Conservation (phyloP, 2,113 vertebrate species). For the Phyllopteryx taeniolatus region DNA sequence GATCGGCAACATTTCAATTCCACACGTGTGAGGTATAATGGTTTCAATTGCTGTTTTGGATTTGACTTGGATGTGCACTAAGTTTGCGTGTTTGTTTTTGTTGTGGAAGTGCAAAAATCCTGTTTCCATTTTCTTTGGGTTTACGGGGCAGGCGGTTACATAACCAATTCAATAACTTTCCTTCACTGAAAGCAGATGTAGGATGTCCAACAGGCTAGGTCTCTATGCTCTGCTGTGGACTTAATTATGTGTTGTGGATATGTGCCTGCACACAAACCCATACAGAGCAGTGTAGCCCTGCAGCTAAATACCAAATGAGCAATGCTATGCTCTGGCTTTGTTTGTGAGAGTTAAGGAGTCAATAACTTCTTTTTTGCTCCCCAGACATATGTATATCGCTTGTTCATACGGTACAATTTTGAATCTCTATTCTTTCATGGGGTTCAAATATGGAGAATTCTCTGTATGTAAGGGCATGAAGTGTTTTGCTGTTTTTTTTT, state of each 20-base stretch:
- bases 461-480: too few species aligned
- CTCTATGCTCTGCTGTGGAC: slow-evolving; percentile 8
- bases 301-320: slow-evolving; percentile 41
- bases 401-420: background rate
- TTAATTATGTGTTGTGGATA: slow-evolving; percentile 5
- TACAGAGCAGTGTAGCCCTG: slow-evolving; percentile 40
- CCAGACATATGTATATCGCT: background rate
- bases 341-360: slow-evolving; percentile 9
- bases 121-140: background rate
- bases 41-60: background rate
- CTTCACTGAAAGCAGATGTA: slow-evolving; percentile 61
- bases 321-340: slow-evolving; percentile 21
- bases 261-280: slow-evolving; percentile 24
- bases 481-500: background rate
- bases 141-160: slow-evolving; percentile 13
- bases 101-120: slow-evolving; percentile 9
- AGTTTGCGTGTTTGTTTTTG: background rate
- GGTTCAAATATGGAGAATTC: background rate
- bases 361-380: slow-evolving; percentile 30
- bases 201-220: slow-evolving; percentile 13
- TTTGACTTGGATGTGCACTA: background rate
- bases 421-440: too few species aligned
- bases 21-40: background rate
- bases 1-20: background rate
- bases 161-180: slow-evolving; percentile 42